These are phyloP conservation scores for Altica lythri DNA, from an alignment of 2,888 invertebrate species.

Conservation along the genomic window DNA sequence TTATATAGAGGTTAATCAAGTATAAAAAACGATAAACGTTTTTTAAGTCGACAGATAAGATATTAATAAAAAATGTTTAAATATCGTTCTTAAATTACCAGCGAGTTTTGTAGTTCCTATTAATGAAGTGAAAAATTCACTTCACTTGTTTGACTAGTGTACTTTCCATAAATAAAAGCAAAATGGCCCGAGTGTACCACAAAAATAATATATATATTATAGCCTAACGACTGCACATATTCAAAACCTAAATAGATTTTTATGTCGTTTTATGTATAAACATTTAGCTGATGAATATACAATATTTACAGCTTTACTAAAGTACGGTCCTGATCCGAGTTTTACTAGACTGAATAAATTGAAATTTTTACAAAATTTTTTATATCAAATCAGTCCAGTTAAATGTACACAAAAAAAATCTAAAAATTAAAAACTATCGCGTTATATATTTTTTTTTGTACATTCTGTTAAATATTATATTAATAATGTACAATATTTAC, in stretches of 20 bases:
- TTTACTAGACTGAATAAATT: constrained; percentile 35
- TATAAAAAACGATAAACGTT: constrained; percentile 23
- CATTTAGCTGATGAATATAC: constrained; percentile 55
- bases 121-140: constrained; percentile 56
- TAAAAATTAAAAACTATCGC: constrained; percentile 39
- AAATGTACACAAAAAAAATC: constrained; percentile 33
- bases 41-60: constrained; percentile 33
- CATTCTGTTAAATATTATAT: constrained; percentile 39
- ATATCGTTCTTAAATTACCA: constrained; percentile 73
- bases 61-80: constrained; percentile 45
- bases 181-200: constrained; percentile 48
- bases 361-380: constrained; percentile 35
- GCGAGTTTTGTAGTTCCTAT: constrained; percentile 80
- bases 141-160: constrained; percentile 57
- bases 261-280: constrained; percentile 33
- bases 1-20: constrained; percentile 31
- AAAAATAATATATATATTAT: constrained; percentile 25
- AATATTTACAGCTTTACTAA: constrained; percentile 53
- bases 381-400: constrained; percentile 35
- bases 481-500: constrained; percentile 45
- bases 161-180: constrained; percentile 50
- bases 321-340: constrained; percentile 34
- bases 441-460: constrained; percentile 44
- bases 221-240: constrained; percentile 37
- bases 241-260: constrained; percentile 35